These are phyloP conservation scores for Psittacula echo DNA, from an alignment of 2,797 vertebrate species.

Conservation along the genomic window DNA sequence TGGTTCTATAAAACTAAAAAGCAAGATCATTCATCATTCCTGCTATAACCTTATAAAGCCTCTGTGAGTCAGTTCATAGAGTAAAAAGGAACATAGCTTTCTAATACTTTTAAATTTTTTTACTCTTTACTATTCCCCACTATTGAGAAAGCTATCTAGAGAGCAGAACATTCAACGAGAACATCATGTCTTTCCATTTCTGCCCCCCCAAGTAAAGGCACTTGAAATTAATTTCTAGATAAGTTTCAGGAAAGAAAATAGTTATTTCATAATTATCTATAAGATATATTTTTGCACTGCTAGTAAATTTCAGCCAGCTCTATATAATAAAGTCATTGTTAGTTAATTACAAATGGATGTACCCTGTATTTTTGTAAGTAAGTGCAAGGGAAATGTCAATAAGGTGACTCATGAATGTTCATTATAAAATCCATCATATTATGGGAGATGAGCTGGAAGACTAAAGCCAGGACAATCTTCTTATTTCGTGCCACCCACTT, in stretches of 20 bases:
- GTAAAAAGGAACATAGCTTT: neutral
- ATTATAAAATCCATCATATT: neutral
- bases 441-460: neutral
- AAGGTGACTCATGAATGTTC: neutral
- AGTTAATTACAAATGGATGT: constrained; percentile 3
- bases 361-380: constrained; percentile 11
- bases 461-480: neutral
- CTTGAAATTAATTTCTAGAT: neutral
- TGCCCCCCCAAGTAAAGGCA: neutral
- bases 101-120: neutral
- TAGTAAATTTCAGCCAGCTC: neutral
- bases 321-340: neutral
- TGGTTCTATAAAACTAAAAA: neutral
- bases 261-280: neutral
- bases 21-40: neutral
- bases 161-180: neutral
- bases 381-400: neutral
- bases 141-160: neutral
- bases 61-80: neutral
- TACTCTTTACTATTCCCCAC: neutral
- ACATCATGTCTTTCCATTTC: neutral
- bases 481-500: neutral
- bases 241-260: neutral
- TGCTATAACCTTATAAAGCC: neutral
- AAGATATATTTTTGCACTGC: neutral